Evolutionary conservation across 2,888 invertebrate genomes (phyloP).

Genomic region (Cabera pusaria): DNA sequence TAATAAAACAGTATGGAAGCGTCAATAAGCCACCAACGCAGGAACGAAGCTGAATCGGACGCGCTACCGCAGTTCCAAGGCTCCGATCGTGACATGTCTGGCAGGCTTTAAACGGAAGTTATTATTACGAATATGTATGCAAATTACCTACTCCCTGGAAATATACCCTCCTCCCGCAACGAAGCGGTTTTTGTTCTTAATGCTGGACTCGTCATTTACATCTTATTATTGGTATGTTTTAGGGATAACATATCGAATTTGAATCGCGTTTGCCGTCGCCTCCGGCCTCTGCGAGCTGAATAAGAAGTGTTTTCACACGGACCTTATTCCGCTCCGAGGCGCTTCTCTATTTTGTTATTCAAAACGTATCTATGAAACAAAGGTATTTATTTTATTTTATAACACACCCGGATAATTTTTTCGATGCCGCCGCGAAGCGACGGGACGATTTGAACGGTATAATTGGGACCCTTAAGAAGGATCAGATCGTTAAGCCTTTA

Average conservation of each 20-base stretch:
- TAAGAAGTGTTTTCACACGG: conserved; percentile 69
- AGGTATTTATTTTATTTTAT: conserved; percentile 36
- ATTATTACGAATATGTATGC: conserved; percentile 77
- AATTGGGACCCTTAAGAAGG: conserved; percentile 44
- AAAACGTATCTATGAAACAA: conserved; percentile 43
- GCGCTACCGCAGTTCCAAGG: conserved; percentile 44
- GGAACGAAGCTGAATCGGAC: conserved; percentile 35
- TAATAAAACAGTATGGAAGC: conserved; percentile 26
- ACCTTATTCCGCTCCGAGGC: conserved; percentile 32
- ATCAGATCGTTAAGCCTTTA: conserved; percentile 49
- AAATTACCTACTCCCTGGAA: conserved; percentile 68
- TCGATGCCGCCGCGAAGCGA: conserved; percentile 22
- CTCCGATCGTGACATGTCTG: conserved; percentile 60
- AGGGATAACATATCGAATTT: conserved; percentile 72
- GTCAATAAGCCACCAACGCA: conserved; percentile 30
- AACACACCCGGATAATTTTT: conserved; percentile 35
- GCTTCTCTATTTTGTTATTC: conserved; percentile 44
- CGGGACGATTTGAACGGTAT: conserved; percentile 35
- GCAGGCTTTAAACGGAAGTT: conserved; percentile 67
- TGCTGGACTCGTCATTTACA: conserved; percentile 72
- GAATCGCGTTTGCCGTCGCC: conserved; percentile 61
- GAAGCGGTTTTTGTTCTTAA: too few relatives aligned
- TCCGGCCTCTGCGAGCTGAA: conserved; percentile 53
- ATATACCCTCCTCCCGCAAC: conserved; percentile 61
- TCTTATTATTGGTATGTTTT: conserved; percentile 72